Conservation (phyloP, 2,888 invertebrate species). For the Digitonthophagus gazella region DNA sequence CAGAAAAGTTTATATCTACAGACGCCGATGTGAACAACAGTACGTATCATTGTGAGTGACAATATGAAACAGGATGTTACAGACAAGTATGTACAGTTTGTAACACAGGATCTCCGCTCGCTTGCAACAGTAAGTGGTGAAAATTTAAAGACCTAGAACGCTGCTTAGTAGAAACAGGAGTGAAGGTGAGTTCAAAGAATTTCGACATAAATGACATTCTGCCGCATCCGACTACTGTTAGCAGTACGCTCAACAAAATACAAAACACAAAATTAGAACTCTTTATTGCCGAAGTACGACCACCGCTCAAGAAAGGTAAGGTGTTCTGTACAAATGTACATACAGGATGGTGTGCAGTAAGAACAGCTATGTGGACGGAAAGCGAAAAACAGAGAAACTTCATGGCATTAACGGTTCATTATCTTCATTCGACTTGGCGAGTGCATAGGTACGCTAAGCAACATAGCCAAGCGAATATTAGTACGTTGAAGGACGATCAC, state of each 20-base stretch:
- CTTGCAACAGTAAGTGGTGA: constrained; percentile 6
- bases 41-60: constrained; percentile 8
- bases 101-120: constrained; percentile 9
- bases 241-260: constrained; percentile 1
- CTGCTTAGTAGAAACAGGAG: constrained; percentile 3
- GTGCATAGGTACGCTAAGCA: constrained; percentile 9
- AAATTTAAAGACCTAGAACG: constrained; percentile 1
- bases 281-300: constrained; percentile 7
- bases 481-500: too few relatives aligned
- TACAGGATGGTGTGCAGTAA: constrained; percentile 8
- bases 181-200: neutral
- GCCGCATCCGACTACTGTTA: constrained; percentile 7
- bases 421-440: constrained; percentile 6
- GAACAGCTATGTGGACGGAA: constrained; percentile 11
- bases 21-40: too few relatives aligned
- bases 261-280: neutral
- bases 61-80: constrained; percentile 1
- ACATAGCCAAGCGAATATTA: too few relatives aligned
- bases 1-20: too few relatives aligned
- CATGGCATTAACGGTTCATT: constrained; percentile 8
- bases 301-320: neutral
- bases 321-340: neutral
- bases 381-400: constrained; percentile 1
- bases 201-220: constrained; percentile 4
- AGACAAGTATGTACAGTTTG: neutral